These are phyloP conservation scores for Scaptomyza parva DNA, from an alignment of 2,888 invertebrate species.

Conservation along the genomic window DNA sequence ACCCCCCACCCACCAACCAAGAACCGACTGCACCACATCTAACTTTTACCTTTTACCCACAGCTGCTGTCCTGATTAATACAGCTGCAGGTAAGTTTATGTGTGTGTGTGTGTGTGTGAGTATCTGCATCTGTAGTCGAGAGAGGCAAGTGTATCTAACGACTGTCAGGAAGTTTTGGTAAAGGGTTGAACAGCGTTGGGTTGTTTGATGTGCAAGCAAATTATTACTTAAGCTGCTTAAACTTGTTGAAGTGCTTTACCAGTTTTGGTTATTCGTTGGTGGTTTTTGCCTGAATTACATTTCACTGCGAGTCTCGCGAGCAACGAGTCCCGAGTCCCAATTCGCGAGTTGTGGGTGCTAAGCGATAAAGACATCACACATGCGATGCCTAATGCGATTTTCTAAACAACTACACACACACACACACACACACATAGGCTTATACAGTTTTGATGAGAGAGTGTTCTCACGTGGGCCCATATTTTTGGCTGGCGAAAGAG, in stretches of 20 bases:
- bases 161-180: conserved; percentile 16
- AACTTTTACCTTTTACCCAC: conserved; percentile 23
- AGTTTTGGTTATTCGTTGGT: conserved; percentile 23
- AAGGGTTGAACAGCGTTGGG: conserved; percentile 12
- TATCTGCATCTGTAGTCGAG: conserved; percentile 41
- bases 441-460: neutral
- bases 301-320: conserved; percentile 7
- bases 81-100: conserved; percentile 31
- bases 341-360: conserved; percentile 8
- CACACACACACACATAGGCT: neutral
- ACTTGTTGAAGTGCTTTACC: conserved; percentile 57
- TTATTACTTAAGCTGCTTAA: conserved; percentile 76
- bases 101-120: conserved; percentile 10
- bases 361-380: conserved; percentile 41
- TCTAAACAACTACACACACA: neutral
- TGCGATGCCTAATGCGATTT: conserved; percentile 28
- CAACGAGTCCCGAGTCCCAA: too few relatives aligned
- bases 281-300: conserved; percentile 23
- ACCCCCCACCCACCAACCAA: neutral
- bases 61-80: conserved; percentile 52
- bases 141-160: conserved; percentile 40
- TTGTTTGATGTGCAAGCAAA: conserved; percentile 67
- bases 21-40: conserved; percentile 5
- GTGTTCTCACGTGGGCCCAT: too few relatives aligned
- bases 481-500: neutral